phyloP scores from a whole-genome alignment of 2,888 invertebrate genomes.

The Platycheirus albimanus region DNA sequence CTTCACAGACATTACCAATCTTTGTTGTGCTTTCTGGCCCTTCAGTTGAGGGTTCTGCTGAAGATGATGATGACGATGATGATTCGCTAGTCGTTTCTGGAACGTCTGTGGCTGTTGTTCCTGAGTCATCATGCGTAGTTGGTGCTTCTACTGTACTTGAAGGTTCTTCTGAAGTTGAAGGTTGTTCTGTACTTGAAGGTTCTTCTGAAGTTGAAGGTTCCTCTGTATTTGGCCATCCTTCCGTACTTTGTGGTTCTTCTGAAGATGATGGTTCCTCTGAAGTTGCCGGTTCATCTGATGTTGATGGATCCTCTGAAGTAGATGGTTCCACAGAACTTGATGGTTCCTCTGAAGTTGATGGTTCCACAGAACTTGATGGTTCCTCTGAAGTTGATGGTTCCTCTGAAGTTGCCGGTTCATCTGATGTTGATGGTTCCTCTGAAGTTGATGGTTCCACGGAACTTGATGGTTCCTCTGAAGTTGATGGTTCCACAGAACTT shows the following conservation, averaged over 20 bases:
- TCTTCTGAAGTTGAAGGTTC: conserved; percentile 7
- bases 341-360: conserved; percentile 3
- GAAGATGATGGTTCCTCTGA: neutral
- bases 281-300: conserved; percentile 9
- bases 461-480: neutral
- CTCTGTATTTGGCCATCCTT: conserved; percentile 24
- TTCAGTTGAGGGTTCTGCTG: conserved; percentile 1
- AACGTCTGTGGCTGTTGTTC: neutral
- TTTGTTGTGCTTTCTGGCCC: neutral
- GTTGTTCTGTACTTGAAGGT: neutral
- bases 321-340: neutral
- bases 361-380: neutral
- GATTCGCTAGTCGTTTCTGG: neutral
- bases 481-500: conserved; percentile 1
- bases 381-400: conserved; percentile 3
- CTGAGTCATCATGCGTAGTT: neutral
- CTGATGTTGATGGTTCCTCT: conserved; percentile 16
- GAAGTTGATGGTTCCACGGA: neutral
- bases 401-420: neutral
- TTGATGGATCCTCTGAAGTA: conserved; percentile 1
- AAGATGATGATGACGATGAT: conserved; percentile 38
- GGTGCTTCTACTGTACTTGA: neutral
- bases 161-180: conserved; percentile 7
- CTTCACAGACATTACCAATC: conserved; percentile 33
- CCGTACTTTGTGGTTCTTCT: conserved; percentile 39